Evolutionary conservation across 1,140 invertebrate species (phyloP), one percentile per base, ranked within the genome.

Genomic region (Lucilia cuprina): DNA sequence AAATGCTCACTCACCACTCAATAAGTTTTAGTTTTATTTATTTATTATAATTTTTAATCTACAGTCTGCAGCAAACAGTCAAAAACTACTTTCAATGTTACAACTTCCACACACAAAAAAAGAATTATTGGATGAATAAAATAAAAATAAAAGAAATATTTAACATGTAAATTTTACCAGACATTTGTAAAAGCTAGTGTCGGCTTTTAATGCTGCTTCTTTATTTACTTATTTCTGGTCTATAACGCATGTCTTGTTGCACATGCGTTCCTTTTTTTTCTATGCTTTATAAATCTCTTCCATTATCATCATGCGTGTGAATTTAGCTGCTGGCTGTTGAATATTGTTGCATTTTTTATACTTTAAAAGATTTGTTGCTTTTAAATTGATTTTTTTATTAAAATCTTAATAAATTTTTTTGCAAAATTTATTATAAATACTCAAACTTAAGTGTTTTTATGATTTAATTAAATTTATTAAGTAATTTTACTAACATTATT

Each of bases 331-430:
- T 74, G 84, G 74, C 82, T 70, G 65, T 74, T 84, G 34, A 35
- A 77, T 49, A 87, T 19, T 74, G 47, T 41, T 82, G 9, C 19
- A 19, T 80, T 50, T 70, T 70, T 70, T 30, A 30, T 30, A 30
- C 65, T 21, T 78, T 82, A 86, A 84, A 87, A 88, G 89, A 90
- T 90, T 90, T 89, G 89, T 90, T 87, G 88, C 86, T 86, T 90
- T 90, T 90, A 70, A 86, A 41, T 86, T 55, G 84, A 86, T 85
- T 85, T 86, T 86, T 70, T 70, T 21, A 21, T 70, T 70, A 21
- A 21, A 19, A 70, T 70, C 3, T 21, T 70, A 19, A 2, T 21
- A 41, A 10, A 41, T 19, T 70, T 1, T 21, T 25, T 70, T 70
- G 12, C 12, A 21, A 12, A n/a, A 14, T 75, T 75, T 75, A 35